Evolutionary conservation across 2,888 invertebrate species (phyloP).

Genomic region (Nesidiocoris tenuis): DNA sequence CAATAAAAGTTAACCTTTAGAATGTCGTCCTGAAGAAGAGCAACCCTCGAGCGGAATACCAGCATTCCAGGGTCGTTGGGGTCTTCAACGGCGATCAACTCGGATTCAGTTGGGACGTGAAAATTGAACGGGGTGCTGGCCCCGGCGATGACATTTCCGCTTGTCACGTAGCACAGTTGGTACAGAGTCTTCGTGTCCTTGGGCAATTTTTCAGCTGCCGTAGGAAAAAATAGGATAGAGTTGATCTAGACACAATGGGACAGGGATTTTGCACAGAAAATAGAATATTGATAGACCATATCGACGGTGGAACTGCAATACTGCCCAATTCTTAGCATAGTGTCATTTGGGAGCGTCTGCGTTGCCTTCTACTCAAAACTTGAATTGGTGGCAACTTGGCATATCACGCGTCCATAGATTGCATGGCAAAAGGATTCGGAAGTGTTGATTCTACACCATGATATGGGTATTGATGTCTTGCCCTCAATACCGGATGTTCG

Average conservation of each 20-base stretch:
- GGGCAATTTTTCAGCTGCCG: constrained; percentile 40
- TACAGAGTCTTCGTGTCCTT: constrained; percentile 39
- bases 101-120: constrained; percentile 37
- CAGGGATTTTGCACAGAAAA: no score
- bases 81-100: constrained; percentile 44
- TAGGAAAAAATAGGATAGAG: background rate
- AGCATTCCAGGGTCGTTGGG: constrained; percentile 44
- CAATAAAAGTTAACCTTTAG: constrained; percentile 22
- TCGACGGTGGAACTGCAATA: no score
- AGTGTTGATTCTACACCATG: no score
- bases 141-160: constrained; percentile 39
- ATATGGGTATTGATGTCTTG: no score
- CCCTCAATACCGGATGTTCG: no score
- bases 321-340: no score
- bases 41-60: constrained; percentile 41
- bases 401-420: no score
- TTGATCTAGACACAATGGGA: background rate
- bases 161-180: constrained; percentile 44
- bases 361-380: no score
- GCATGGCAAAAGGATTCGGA: no score
- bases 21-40: constrained; percentile 42
- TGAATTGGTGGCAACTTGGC: no score
- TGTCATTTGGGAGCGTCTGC: no score
- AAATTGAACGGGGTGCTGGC: constrained; percentile 45
- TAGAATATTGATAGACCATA: no score